Base-by-base conservation (phyloP, 2,888 invertebrate species). In the Synergus itoensis region DNA sequence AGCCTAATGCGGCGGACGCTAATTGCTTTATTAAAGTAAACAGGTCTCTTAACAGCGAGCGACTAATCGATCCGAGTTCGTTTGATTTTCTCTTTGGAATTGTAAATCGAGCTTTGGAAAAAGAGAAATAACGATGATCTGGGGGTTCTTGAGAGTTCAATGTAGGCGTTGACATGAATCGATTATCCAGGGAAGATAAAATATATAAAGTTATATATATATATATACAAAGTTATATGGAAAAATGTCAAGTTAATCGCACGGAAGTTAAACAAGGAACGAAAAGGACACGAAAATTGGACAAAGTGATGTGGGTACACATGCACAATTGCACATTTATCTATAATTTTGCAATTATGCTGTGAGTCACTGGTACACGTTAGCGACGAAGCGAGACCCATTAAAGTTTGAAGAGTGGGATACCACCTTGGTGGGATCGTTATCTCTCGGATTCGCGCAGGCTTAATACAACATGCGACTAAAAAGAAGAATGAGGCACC, bases 261-360 rank as follows among this genome's bases (percentile, higher is more conserved):
- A 21, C 28, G 28, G 28, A 28, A 28, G 28, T 28, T 28, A 28
- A 28, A 28, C 28, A 28, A 3, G 28, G 2, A 28, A 28, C 28
- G 28, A 28, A 28, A 28, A 28, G 28, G 28, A 28, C 28, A 28
- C 28, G 28, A 28, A 28, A 28, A 28, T 28, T 28, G 28, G 28
- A 28, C 3, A 28, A 28, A 28, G 28, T 3, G 28, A 28, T 28
- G 28, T 28, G 28, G 28, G 28, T 28, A 28, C 28, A 28, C 28
- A 28, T 28, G 28, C 28, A 28, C 28, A 28, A 53, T 43, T 36
- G 43, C 60, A 41, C 36, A 62, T 36, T 45, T 73, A 76, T 63
- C 76, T 79, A 80, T 82, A 82, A 86, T 85, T 84, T 82, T 83
- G 83, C 84, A 84, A 86, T 86, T 86, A 86, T 81, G 80, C 57